Percentiles rank a stretch among this genome's conserved stretches.
Conservation (phyloP, 2,888 invertebrate species). For the Eilema depressum region DNA sequence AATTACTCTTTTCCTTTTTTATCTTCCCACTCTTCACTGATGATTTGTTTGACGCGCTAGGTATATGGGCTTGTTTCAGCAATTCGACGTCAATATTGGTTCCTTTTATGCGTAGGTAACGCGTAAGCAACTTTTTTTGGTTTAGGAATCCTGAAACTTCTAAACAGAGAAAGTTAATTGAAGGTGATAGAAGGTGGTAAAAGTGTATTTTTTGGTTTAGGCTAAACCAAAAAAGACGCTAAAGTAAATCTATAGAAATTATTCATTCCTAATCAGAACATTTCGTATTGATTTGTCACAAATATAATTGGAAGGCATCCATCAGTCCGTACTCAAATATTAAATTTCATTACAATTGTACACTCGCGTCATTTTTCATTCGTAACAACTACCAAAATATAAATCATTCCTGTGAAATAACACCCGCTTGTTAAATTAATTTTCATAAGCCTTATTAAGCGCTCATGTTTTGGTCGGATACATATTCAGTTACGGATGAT, state of each 20-base stretch:
- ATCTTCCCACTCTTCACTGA: neutral
- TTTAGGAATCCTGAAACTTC: no score
- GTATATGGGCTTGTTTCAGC: neutral
- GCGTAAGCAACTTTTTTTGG: no score
- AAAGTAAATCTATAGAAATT: no score
- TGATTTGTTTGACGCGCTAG: neutral
- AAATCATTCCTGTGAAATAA: slow-evolving; percentile 4
- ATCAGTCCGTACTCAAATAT: neutral
- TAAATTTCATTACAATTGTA: slow-evolving; percentile 1
- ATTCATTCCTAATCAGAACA: neutral
- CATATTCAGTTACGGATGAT: slow-evolving; percentile 42
- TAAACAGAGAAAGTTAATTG: no score
- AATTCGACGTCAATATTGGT: no score
- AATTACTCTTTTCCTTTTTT: neutral
- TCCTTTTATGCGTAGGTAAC: no score
- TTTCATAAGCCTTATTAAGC: slow-evolving; percentile 47
- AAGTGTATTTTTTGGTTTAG: no score
- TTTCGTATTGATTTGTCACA: neutral
- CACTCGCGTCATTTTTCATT: neutral
- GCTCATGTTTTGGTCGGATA: slow-evolving; percentile 26
- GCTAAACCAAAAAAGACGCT: no score
- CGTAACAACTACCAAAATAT: slow-evolving; percentile 1
- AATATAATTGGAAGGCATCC: neutral
- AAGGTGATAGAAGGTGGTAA: no score
- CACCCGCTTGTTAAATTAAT: slow-evolving; percentile 27